phyloP scores from a whole-genome alignment of 2,888 invertebrate genomes.

The Drosophila kokeensis region DNA sequence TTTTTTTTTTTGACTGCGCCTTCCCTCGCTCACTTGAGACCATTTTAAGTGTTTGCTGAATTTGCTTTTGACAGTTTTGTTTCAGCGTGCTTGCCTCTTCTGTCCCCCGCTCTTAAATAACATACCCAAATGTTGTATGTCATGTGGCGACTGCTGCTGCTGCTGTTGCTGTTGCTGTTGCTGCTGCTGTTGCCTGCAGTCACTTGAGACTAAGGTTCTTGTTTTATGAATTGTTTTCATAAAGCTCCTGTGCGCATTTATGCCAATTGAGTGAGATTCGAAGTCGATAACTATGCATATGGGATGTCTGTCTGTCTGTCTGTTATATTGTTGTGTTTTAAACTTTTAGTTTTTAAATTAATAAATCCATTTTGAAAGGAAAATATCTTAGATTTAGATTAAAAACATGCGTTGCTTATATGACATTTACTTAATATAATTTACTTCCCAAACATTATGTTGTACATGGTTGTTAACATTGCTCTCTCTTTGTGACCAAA shows the following conservation, averaged over 20 bases:
- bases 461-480: neutral
- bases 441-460: neutral
- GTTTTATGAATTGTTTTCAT: slow-evolving; percentile 13
- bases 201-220: slow-evolving; percentile 40
- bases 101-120: neutral
- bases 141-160: slow-evolving; percentile 38
- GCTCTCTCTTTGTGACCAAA: neutral
- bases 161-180: too few relatives aligned
- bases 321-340: neutral
- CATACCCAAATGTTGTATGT: slow-evolving; percentile 28
- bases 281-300: slow-evolving; percentile 10
- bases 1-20: slow-evolving; percentile 23
- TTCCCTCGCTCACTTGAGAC: slow-evolving; percentile 68
- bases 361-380: neutral
- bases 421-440: neutral
- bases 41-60: slow-evolving; percentile 73
- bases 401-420: neutral
- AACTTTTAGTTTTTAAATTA: neutral
- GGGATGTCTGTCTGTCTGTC: neutral
- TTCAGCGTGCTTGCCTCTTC: slow-evolving; percentile 12
- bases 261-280: slow-evolving; percentile 9
- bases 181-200: slow-evolving; percentile 12
- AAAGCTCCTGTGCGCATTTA: slow-evolving; percentile 6
- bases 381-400: neutral
- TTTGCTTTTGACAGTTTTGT: slow-evolving; percentile 66